Percentiles rank a stretch among this genome's conserved stretches.
These are phyloP conservation scores for Pundamilia nyererei DNA, from an alignment of 2,113 vertebrate species.

Conservation along the genomic window DNA sequence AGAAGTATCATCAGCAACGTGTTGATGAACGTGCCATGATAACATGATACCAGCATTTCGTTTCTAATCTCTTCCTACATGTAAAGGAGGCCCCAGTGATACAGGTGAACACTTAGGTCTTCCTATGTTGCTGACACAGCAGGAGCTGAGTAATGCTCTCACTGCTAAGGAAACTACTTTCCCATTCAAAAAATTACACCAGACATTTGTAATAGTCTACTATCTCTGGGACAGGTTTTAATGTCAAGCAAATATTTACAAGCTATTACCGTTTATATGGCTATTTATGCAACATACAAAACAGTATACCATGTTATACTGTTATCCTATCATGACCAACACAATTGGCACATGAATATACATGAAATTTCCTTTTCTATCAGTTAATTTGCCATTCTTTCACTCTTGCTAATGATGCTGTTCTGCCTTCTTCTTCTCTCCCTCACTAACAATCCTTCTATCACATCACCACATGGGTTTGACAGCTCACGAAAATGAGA, in stretches of 20 bases:
- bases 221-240: not conserved
- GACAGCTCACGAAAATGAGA: slow-evolving; percentile 51
- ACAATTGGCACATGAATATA: not conserved
- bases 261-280: not conserved
- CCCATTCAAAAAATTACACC: not conserved
- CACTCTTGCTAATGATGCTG: not conserved
- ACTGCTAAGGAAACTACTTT: not conserved
- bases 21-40: not conserved
- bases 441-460: slow-evolving; percentile 6
- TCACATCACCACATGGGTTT: slow-evolving; percentile 34
- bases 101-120: not conserved
- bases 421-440: not conserved
- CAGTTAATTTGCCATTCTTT: not conserved
- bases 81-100: not conserved
- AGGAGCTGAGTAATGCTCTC: not conserved
- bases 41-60: not conserved
- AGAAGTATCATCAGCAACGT: not conserved
- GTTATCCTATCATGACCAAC: not conserved
- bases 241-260: not conserved
- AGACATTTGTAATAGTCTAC: not conserved
- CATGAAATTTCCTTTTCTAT: not conserved
- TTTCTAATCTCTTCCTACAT: not conserved
- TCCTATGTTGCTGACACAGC: not conserved
- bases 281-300: not conserved
- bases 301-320: not conserved